Conservation (phyloP, 2,113 vertebrate genomes). For the Phrynosoma platyrhinos region DNA sequence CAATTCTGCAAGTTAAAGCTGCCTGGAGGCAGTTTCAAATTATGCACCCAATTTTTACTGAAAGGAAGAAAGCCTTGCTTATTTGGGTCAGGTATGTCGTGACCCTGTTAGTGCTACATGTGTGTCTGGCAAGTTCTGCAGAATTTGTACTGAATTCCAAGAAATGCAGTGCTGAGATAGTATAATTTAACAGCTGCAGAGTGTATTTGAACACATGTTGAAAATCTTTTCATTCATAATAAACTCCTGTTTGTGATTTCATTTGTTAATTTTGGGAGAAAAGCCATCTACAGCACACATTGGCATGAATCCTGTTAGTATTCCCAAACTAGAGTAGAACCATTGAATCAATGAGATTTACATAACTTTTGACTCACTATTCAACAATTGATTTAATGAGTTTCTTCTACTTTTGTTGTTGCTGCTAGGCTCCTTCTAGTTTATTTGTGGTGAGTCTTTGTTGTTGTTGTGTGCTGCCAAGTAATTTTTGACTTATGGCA, state of each 20-base stretch:
- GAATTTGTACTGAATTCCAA: slow-evolving; percentile 65
- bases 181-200: neutral
- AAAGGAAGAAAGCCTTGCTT: slow-evolving; percentile 24
- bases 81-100: neutral
- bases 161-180: slow-evolving; percentile 48
- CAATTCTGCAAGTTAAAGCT: slow-evolving; percentile 39
- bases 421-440: no score
- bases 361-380: no score
- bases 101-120: slow-evolving; percentile 8
- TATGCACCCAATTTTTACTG: slow-evolving; percentile 42
- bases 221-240: slow-evolving; percentile 21
- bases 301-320: no score
- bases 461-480: no score
- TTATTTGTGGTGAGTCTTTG: no score
- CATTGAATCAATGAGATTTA: no score
- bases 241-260: neutral
- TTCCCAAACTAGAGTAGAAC: no score
- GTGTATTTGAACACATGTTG: slow-evolving; percentile 18
- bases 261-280: no score
- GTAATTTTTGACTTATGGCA: no score
- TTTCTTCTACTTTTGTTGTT: no score
- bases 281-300: no score
- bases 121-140: slow-evolving; percentile 54
- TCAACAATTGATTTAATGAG: no score
- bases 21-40: slow-evolving; percentile 29